These are phyloP conservation scores for Fopius arisanus DNA, from an alignment of 1,140 invertebrate species.

Conservation along the genomic window DNA sequence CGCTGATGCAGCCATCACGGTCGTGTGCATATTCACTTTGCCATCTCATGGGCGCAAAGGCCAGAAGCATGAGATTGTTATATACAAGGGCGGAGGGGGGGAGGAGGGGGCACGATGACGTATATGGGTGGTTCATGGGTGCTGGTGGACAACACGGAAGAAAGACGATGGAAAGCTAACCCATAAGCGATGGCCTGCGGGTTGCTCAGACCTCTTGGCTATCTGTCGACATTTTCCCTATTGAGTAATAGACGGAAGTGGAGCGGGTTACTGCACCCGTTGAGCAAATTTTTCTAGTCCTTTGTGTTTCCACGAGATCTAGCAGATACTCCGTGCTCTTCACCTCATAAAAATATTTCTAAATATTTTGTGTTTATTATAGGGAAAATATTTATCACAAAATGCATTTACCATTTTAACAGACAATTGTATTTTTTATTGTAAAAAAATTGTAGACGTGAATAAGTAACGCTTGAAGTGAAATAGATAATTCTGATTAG, in stretches of 20 bases:
- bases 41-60: constrained; percentile 20
- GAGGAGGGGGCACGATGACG: background rate
- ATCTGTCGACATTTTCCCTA: background rate
- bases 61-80: constrained; percentile 7
- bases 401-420: no score
- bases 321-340: background rate
- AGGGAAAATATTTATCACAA: no score
- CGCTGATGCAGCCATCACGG: constrained; percentile 15
- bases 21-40: constrained; percentile 18
- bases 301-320: constrained; percentile 11
- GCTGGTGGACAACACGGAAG: background rate
- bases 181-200: background rate
- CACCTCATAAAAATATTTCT: no score
- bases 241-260: constrained; percentile 26
- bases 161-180: background rate
- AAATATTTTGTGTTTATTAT: no score
- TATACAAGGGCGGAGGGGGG: background rate
- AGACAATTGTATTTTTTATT: no score
- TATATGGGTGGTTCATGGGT: background rate
- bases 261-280: constrained; percentile 17
- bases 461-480: no score
- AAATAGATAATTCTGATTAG: no score
- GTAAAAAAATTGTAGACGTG: no score
- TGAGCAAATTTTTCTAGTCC: constrained; percentile 6
- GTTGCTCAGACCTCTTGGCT: background rate